phyloP scores from a whole-genome alignment of 2,888 invertebrate genomes.

The Craniophora ligustri region DNA sequence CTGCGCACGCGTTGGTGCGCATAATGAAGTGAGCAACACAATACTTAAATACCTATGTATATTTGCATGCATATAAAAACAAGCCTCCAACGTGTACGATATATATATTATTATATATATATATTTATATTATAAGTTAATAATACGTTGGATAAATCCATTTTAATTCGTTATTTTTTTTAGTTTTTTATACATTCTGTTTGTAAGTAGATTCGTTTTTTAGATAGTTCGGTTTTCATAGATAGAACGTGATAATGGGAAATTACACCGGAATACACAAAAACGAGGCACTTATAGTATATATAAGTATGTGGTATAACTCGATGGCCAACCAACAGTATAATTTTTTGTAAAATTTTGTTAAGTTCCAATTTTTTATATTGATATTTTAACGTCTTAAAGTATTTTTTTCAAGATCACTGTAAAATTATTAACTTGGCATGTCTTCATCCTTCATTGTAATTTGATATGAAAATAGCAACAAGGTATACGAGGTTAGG shows the following conservation, averaged over 20 bases:
- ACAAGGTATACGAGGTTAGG: conserved; percentile 19
- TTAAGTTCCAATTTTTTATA: not conserved
- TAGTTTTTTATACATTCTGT: too few relatives aligned
- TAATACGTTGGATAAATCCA: not conserved
- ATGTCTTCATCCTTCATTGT: conserved; percentile 32
- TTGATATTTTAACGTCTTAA: too few relatives aligned
- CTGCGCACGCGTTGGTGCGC: conserved; percentile 41
- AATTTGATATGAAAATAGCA: conserved; percentile 33
- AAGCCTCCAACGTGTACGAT: conserved; percentile 14
- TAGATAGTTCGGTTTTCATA: too few relatives aligned
- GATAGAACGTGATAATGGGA: too few relatives aligned
- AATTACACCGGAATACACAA: not conserved
- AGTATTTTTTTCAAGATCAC: conserved; percentile 16
- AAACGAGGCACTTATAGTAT: not conserved
- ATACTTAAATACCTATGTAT: conserved; percentile 13
- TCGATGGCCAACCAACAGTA: not conserved
- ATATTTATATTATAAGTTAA: too few relatives aligned
- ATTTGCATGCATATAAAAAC: conserved; percentile 14
- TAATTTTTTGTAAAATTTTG: not conserved
- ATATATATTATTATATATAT: too few relatives aligned
- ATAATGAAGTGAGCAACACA: conserved; percentile 37
- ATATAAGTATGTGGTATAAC: not conserved
- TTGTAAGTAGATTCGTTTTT: too few relatives aligned
- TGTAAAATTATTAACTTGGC: conserved; percentile 12
- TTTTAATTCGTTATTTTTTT: not conserved